Conservation (phyloP, 2,888 invertebrate genomes). For the Pristionchus japonicus region DNA sequence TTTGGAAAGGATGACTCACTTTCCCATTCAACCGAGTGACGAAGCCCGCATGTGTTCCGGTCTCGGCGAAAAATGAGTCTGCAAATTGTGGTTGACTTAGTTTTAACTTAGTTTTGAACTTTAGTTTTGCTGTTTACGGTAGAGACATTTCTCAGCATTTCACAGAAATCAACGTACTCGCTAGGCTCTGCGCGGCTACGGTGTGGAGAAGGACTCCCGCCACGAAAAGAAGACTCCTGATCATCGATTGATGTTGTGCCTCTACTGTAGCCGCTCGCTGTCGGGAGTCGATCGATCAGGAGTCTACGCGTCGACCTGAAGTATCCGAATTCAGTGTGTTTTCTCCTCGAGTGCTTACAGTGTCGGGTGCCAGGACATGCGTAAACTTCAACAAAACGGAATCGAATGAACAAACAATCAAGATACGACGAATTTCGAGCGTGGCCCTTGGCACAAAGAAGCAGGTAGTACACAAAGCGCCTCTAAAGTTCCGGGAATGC, state of each 20-base stretch:
- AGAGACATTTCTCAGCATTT: too few relatives aligned
- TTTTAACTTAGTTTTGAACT: too few relatives aligned
- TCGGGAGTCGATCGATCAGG: neutral
- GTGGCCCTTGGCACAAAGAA: too few relatives aligned
- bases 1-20: conserved; percentile 27
- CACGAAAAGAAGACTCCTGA: neutral
- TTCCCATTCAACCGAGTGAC: conserved; percentile 64
- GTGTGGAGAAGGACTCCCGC: neutral
- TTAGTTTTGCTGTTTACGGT: too few relatives aligned
- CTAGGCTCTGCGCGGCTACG: conserved; percentile 53
- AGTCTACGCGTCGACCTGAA: neutral
- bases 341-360: too few relatives aligned
- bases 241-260: conserved; percentile 6
- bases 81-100: neutral
- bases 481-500: conserved; percentile 14
- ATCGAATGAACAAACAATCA: too few relatives aligned
- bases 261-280: neutral
- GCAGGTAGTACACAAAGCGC: neutral
- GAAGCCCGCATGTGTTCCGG: conserved; percentile 70
- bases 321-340: too few relatives aligned
- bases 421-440: too few relatives aligned
- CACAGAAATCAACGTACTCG: conserved; percentile 53
- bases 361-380: too few relatives aligned
- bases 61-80: conserved; percentile 72
- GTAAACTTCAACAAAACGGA: too few relatives aligned